phyloP scores from a whole-genome alignment of 1,140 invertebrate species.

The Lepidostoma basale region DNA sequence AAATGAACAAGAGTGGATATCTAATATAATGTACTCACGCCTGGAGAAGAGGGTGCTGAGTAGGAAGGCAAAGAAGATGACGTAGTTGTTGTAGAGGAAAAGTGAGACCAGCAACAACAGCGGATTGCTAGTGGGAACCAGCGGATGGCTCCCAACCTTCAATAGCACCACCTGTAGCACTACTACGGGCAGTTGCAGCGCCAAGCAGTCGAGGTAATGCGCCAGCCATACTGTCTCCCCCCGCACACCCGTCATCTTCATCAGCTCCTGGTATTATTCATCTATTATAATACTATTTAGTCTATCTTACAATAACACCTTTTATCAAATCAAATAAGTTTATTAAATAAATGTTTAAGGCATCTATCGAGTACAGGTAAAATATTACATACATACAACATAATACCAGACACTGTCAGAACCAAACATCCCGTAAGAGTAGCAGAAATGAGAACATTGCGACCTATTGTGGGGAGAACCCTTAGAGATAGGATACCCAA shows the following conservation, averaged over 20 bases:
- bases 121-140: conserved; percentile 16
- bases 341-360: too few relatives aligned
- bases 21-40: conserved; percentile 19
- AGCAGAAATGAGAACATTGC: too few relatives aligned
- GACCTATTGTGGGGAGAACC: too few relatives aligned
- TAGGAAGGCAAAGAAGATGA: conserved; percentile 29
- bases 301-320: not conserved
- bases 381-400: too few relatives aligned
- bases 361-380: too few relatives aligned
- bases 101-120: conserved; percentile 24
- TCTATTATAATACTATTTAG: too few relatives aligned
- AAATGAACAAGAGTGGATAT: too few relatives aligned
- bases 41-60: conserved; percentile 34
- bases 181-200: not conserved
- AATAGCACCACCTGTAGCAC: not conserved
- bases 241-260: conserved; percentile 41
- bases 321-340: too few relatives aligned
- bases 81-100: conserved; percentile 32
- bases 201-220: conserved; percentile 30
- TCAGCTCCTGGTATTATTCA: conserved; percentile 40
- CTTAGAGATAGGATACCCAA: too few relatives aligned
- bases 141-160: not conserved
- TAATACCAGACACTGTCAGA: too few relatives aligned
- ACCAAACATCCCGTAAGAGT: too few relatives aligned
- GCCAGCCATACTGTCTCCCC: conserved; percentile 25